These are phyloP conservation scores for Phocides pigmalion DNA, from an alignment of 1,140 invertebrate species.

Conservation along the genomic window DNA sequence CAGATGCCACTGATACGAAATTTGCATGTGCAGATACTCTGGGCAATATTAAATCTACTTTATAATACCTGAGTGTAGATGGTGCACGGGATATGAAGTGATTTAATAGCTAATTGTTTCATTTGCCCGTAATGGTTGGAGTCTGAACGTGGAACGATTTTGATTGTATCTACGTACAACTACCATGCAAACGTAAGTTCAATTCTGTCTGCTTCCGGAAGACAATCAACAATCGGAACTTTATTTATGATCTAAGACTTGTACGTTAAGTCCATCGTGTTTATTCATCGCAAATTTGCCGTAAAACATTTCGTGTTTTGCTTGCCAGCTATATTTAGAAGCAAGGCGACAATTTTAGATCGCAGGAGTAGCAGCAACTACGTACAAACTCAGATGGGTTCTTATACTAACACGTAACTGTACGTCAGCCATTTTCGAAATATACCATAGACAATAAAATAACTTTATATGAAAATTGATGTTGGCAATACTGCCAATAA, in stretches of 20 bases:
- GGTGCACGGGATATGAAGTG: constrained; percentile 12
- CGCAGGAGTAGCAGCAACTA: too few species aligned
- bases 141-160: constrained; percentile 16
- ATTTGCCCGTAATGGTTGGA: constrained; percentile 7
- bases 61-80: constrained; percentile 17
- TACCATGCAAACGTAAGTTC: constrained; percentile 17
- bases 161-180: constrained; percentile 6
- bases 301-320: too few species aligned
- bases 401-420: too few species aligned
- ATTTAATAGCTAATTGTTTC: constrained; percentile 37
- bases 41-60: constrained; percentile 34
- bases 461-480: too few species aligned
- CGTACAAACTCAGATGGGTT: too few species aligned
- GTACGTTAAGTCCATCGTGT: too few species aligned
- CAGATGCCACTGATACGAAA: constrained; percentile 27
- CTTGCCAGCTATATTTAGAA: too few species aligned
- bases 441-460: too few species aligned
- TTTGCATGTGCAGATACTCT: constrained; percentile 45
- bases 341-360: too few species aligned
- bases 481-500: too few species aligned
- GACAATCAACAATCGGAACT: constrained; percentile 19
- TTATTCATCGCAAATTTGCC: too few species aligned
- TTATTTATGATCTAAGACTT: constrained; percentile 1
- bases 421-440: too few species aligned
- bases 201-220: constrained; percentile 13